phyloP scores from a whole-genome alignment of 2,797 vertebrate species.

The Mionectes olivaceus region DNA sequence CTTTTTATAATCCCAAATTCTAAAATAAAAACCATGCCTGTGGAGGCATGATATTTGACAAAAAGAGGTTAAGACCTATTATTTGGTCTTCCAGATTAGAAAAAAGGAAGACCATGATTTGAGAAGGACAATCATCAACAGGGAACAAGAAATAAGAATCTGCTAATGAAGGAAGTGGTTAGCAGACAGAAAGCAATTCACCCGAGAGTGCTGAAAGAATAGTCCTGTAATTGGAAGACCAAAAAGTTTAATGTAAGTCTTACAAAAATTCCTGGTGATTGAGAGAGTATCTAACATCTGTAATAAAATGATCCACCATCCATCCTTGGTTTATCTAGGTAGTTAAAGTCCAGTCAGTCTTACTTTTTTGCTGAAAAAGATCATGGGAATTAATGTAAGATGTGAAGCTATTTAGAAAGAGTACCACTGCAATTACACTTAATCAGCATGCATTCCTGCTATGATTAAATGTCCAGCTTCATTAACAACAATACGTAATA shows the following conservation, averaged over 20 bases:
- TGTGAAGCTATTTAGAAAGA: not conserved
- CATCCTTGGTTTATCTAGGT: not conserved
- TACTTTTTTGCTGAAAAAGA: not conserved
- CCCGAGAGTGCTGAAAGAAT: not conserved
- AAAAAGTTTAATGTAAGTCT: not conserved
- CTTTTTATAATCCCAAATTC: not conserved
- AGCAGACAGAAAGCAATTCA: not conserved
- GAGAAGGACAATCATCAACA: not conserved
- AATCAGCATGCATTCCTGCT: not conserved
- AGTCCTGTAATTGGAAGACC: not conserved
- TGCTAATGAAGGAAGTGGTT: not conserved
- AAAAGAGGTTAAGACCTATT: not conserved
- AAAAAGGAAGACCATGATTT: not conserved
- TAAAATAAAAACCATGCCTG: not conserved
- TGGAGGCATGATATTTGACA: not conserved
- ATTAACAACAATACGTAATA: not conserved
- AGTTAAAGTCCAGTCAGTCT: not conserved
- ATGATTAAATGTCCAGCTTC: not conserved
- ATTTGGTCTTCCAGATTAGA: not conserved
- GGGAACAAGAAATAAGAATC: not conserved
- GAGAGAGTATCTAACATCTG: not conserved
- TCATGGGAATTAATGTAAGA: not conserved
- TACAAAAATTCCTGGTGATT: not conserved
- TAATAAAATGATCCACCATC: not conserved
- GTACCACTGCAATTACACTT: not conserved